Percentiles rank a stretch among this genome's conserved stretches.
These are phyloP conservation scores for Nasalis larvatus DNA, from an alignment of 2,113 vertebrate species.

Conservation along the genomic window DNA sequence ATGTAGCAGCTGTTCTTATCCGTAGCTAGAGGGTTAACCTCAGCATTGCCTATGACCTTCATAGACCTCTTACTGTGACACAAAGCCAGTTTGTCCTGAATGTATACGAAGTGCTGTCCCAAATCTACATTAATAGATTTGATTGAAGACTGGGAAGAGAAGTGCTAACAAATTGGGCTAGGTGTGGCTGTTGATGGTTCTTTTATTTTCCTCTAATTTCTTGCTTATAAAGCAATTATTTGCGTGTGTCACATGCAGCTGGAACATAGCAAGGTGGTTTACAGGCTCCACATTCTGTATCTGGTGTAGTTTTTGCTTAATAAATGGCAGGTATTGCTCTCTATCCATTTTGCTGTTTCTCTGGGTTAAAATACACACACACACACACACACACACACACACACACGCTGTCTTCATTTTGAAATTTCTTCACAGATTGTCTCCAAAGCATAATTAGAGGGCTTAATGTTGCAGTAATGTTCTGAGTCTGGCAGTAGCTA, in stretches of 20 bases:
- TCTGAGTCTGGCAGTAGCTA: neutral
- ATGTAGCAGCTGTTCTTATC: neutral
- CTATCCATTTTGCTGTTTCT: neutral
- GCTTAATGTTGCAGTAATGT: neutral
- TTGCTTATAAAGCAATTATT: neutral
- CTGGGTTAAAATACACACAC: no score
- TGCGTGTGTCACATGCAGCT: neutral
- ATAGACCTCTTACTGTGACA: neutral
- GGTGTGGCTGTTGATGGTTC: neutral
- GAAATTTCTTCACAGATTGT: neutral
- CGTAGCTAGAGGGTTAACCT: neutral
- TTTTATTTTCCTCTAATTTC: neutral
- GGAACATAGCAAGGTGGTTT: neutral
- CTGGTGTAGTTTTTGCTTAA: neutral
- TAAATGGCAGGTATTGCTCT: neutral
- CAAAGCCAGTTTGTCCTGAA: neutral
- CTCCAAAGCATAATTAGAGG: constrained; percentile 4
- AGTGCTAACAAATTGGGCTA: neutral
- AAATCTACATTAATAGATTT: neutral
- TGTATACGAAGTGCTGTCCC: neutral
- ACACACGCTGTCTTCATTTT: neutral
- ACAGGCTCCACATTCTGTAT: neutral
- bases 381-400: neutral
- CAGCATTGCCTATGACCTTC: neutral
- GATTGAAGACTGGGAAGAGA: neutral